Conservation (phyloP, 2,113 vertebrate genomes). For the Meriones unguiculatus region DNA sequence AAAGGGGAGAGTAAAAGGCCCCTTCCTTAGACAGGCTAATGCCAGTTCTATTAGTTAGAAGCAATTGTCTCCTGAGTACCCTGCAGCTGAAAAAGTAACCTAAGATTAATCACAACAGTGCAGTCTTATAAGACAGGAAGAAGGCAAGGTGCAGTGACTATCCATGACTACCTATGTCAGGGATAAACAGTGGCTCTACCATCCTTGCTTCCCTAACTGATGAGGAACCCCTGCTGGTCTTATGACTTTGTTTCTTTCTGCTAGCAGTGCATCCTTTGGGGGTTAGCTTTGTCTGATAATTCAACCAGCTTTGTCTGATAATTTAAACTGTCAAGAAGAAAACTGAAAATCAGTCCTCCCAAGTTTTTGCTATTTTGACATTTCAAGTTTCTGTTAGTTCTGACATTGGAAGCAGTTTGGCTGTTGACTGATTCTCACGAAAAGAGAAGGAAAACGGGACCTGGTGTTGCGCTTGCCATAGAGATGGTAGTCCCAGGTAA, state of each 20-base stretch:
- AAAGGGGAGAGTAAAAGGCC: neutral
- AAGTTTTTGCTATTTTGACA: conserved; percentile 41
- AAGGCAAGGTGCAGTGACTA: neutral
- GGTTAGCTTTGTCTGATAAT: neutral
- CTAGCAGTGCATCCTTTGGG: neutral
- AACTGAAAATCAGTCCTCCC: neutral
- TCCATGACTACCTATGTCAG: neutral
- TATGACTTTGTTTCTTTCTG: conserved; percentile 55
- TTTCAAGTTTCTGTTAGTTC: conserved; percentile 10
- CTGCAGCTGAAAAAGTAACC: neutral
- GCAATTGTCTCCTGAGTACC: neutral
- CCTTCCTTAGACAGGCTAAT: neutral
- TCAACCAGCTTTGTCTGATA: conserved; percentile 3
- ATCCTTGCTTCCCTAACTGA: neutral
- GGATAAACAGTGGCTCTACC: neutral
- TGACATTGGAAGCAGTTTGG: neutral
- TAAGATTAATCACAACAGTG: neutral
- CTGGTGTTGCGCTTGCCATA: neutral
- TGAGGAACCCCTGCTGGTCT: conserved; percentile 23
- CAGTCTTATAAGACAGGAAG: neutral
- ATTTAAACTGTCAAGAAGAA: conserved; percentile 38
- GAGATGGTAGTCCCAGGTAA: neutral
- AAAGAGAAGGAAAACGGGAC: conserved; percentile 14
- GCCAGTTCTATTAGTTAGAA: neutral
- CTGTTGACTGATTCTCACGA: neutral